A percentile compares a stretch with the other conserved stretches of the same genome.
Conservation (phyloP, 2,113 vertebrate species). For the Atherinomorus stipes region DNA sequence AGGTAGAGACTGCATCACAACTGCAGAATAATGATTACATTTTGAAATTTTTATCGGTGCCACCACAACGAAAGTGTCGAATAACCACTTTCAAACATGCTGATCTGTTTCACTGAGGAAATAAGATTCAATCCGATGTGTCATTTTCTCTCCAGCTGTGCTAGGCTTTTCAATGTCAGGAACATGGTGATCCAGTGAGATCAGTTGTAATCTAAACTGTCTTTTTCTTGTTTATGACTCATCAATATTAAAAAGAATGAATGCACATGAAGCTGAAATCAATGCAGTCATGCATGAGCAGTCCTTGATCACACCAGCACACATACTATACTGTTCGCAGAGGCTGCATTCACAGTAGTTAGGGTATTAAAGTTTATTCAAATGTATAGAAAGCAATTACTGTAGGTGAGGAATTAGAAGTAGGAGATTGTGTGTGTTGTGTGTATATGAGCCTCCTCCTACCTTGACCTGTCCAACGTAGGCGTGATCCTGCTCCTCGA, state of each 20-base stretch:
- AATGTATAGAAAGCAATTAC: neutral
- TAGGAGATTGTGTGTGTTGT: neutral
- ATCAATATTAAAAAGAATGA: slow-evolving; percentile 22
- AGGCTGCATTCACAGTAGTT: too few species aligned
- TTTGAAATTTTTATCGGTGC: neutral
- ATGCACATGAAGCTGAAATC: slow-evolving; percentile 13
- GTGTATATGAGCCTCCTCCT: slow-evolving; percentile 58
- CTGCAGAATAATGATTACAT: neutral
- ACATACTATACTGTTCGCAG: neutral
- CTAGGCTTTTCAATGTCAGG: slow-evolving; percentile 19
- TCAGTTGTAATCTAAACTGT: slow-evolving; percentile 18
- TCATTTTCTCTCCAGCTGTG: neutral
- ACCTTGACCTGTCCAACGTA: slow-evolving; percentile 96
- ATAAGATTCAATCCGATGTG: slow-evolving; percentile 2
- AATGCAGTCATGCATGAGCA: slow-evolving; percentile 9
- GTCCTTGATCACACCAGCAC: slow-evolving; percentile 7
- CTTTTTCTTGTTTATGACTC: slow-evolving; percentile 16
- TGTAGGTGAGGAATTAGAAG: neutral
- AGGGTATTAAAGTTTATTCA: neutral
- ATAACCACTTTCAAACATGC: neutral
- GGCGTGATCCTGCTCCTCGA: slow-evolving; percentile 89
- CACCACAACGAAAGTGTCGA: neutral
- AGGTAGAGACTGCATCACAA: neutral
- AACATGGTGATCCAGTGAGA: slow-evolving; percentile 34
- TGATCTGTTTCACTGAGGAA: slow-evolving; percentile 14